phyloP scores from a whole-genome alignment of 2,113 vertebrate species.

The Phainopepla nitens region DNA sequence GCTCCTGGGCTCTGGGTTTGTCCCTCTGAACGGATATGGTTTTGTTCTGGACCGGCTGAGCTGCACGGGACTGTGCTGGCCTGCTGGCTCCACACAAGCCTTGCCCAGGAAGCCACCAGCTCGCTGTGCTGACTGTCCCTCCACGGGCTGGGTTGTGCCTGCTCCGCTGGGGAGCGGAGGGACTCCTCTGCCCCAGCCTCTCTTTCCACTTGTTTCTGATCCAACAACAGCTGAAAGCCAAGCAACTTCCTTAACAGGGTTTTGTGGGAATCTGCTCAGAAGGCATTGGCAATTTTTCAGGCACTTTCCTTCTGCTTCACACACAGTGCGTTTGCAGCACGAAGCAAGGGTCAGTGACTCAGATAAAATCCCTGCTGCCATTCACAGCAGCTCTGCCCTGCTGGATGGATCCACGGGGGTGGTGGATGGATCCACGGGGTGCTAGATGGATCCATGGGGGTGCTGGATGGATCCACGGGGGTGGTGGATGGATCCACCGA shows the following conservation, averaged over 20 bases:
- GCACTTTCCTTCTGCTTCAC: not conserved
- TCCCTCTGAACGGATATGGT: rapidly evolving
- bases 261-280: not conserved
- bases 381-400: rapidly evolving
- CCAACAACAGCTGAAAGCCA: too few relatives aligned
- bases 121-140: rapidly evolving
- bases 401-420: too few relatives aligned
- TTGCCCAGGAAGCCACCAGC: rapidly evolving
- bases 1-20: not conserved
- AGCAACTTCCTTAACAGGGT: too few relatives aligned
- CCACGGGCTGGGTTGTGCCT: rapidly evolving
- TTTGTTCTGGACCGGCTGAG: rapidly evolving
- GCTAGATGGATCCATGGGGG: too few relatives aligned
- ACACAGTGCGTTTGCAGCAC: rapidly evolving
- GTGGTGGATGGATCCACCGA: rapidly evolving
- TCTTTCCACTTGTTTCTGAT: not conserved
- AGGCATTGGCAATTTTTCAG: not conserved
- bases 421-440: too few relatives aligned
- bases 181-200: not conserved
- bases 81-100: rapidly evolving
- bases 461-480: too few relatives aligned
- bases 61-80: rapidly evolving
- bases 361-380: rapidly evolving
- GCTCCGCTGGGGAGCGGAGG: rapidly evolving
- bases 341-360: not conserved